A percentile compares a stretch with the other conserved stretches of the same genome.
Evolutionary conservation across 2,113 vertebrate genomes (phyloP).

Genomic region (Lamprologus ornatipinnis): DNA sequence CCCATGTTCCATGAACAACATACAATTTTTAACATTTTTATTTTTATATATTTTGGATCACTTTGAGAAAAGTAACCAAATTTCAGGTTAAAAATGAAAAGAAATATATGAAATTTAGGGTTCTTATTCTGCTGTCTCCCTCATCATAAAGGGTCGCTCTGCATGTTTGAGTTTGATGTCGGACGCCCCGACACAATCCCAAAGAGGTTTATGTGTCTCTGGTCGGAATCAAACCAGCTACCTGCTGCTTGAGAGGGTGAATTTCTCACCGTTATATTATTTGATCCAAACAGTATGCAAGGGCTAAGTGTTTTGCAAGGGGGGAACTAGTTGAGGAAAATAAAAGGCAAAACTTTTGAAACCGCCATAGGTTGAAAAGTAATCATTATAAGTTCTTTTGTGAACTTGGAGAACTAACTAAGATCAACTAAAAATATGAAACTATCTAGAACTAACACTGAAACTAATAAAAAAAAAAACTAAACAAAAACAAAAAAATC

Average conservation of each 20-base stretch:
- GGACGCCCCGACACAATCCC: not conserved
- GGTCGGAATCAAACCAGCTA: not conserved
- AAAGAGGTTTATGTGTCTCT: not conserved
- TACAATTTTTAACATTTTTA: not conserved
- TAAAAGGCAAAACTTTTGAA: not conserved
- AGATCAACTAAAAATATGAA: not conserved
- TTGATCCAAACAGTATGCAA: not conserved
- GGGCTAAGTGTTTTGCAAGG: not conserved
- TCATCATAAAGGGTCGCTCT: not conserved
- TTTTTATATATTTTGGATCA: not conserved
- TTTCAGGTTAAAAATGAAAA: not conserved
- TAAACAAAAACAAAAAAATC: not conserved
- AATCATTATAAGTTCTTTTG: not conserved
- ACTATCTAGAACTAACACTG: not conserved
- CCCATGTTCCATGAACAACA: not conserved
- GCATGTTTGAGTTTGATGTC: not conserved
- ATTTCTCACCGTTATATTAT: not conserved
- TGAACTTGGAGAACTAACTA: not conserved
- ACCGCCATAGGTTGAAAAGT: not conserved
- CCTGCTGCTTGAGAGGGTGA: not conserved
- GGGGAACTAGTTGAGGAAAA: not conserved
- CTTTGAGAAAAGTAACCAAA: not conserved
- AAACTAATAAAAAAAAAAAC: not conserved
- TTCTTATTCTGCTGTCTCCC: not conserved
- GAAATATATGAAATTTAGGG: not conserved